A percentile compares a stretch with the other conserved stretches of the same genome.
Evolutionary conservation across 2,888 invertebrate genomes (phyloP).

Genomic region (Ceramica pisi): DNA sequence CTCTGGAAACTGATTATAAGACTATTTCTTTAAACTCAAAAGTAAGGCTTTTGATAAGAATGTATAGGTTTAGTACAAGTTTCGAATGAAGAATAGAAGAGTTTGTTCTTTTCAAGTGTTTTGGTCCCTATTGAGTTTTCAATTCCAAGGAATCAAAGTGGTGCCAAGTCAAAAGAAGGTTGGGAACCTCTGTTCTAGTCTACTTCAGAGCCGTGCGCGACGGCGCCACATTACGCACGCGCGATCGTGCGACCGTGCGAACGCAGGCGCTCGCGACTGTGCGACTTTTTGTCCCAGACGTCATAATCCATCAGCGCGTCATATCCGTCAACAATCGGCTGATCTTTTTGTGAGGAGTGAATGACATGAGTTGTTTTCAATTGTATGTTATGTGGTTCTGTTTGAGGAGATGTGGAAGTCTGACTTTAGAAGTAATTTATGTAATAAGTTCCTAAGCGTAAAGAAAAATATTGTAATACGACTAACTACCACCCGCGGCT

Average conservation of each 20-base stretch:
- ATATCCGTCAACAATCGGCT: conserved; percentile 9
- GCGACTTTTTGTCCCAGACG: conserved; percentile 49
- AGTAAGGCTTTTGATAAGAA: no score
- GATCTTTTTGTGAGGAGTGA: conserved; percentile 12
- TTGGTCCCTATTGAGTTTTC: no score
- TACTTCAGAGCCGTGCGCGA: conserved; percentile 35
- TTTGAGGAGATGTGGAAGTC: background rate
- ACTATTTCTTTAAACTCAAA: no score
- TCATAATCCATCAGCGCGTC: conserved; percentile 44
- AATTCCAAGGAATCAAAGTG: no score
- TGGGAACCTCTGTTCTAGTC: background rate
- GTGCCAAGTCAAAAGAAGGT: no score
- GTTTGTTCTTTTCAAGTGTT: no score
- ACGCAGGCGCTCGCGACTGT: conserved; percentile 23
- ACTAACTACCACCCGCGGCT: no score
- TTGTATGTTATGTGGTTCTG: background rate
- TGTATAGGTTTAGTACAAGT: no score
- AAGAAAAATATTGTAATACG: no score
- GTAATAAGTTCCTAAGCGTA: background rate
- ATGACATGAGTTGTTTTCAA: background rate
- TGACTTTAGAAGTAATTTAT: background rate
- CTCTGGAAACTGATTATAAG: no score
- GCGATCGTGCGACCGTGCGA: conserved; percentile 56
- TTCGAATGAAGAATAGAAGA: no score
- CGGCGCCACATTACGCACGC: conserved; percentile 57